Percentiles rank a stretch among this genome's conserved stretches.
Conservation (phyloP, 1,140 invertebrate species). For the Hestina assimilis region DNA sequence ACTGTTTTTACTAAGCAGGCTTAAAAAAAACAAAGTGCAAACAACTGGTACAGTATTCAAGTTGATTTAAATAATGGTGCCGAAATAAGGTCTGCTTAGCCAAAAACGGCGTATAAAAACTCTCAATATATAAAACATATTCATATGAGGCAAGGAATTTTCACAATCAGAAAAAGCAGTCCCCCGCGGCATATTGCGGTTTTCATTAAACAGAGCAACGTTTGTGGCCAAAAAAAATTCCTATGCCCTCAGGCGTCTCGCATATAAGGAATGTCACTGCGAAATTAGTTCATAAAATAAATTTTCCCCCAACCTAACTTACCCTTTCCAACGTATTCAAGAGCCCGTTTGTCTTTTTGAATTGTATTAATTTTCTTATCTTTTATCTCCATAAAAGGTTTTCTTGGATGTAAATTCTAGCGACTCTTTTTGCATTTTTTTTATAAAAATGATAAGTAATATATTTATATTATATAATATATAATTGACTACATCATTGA, state of each 20-base stretch:
- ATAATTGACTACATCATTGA: too few relatives aligned
- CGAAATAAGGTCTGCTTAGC: too few relatives aligned
- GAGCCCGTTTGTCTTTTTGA: conserved; percentile 27
- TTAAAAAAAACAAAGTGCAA: too few relatives aligned
- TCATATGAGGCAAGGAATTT: conserved; percentile 55
- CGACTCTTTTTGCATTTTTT: conserved; percentile 4
- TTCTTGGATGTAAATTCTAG: background rate
- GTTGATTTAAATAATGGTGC: too few relatives aligned
- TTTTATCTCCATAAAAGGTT: conserved; percentile 22
- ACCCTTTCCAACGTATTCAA: conserved; percentile 31
- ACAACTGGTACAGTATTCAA: too few relatives aligned
- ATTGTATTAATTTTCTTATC: conserved; percentile 8
- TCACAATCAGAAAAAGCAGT: conserved; percentile 66
- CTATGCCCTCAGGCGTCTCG: conserved; percentile 55
- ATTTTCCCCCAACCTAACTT: conserved; percentile 36
- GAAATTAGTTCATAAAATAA: conserved; percentile 77
- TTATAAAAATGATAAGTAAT: background rate
- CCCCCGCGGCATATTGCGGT: conserved; percentile 66
- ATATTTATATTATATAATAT: background rate
- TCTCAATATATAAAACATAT: conserved; percentile 52
- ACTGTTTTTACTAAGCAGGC: too few relatives aligned
- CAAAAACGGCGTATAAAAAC: conserved; percentile 2
- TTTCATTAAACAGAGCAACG: conserved; percentile 72
- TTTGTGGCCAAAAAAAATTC: conserved; percentile 72
- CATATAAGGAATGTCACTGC: conserved; percentile 72